A percentile compares a stretch with the other conserved stretches of the same genome.
phyloP scores from a whole-genome alignment of 2,113 vertebrate genomes.

The Prietella phreatophila region DNA sequence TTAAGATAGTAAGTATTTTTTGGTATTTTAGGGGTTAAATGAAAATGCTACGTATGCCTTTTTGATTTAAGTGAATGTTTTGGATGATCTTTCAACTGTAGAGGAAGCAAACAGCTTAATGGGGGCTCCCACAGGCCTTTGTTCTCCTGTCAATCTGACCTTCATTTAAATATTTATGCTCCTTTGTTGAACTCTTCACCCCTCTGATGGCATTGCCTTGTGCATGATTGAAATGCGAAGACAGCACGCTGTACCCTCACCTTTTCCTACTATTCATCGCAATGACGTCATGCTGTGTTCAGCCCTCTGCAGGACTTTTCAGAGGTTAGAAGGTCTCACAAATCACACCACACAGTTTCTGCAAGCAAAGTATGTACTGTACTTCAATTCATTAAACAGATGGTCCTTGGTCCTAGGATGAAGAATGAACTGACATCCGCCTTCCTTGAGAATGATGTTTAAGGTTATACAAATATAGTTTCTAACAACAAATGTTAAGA shows the following conservation, averaged over 20 bases:
- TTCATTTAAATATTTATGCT: constrained; percentile 75
- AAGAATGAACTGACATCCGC: constrained; percentile 8
- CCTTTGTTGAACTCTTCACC: constrained; percentile 69
- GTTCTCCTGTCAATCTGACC: constrained; percentile 72
- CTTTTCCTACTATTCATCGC: constrained; percentile 51
- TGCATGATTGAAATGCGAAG: constrained; percentile 25
- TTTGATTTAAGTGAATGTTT: neutral
- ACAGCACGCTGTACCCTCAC: constrained; percentile 43
- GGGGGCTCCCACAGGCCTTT: constrained; percentile 60
- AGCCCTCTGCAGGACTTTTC: constrained; percentile 18
- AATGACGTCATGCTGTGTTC: constrained; percentile 24
- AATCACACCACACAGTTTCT: constrained; percentile 28
- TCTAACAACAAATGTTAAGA: neutral
- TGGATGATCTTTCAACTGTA: neutral
- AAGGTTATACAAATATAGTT: constrained; percentile 8
- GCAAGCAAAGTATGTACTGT: constrained; percentile 19
- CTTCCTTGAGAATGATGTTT: constrained; percentile 20
- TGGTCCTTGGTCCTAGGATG: constrained; percentile 3
- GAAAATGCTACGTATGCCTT: neutral
- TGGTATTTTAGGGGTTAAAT: neutral
- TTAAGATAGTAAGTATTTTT: neutral
- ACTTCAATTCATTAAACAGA: constrained; percentile 25
- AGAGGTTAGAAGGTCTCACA: constrained; percentile 39
- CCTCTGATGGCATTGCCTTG: constrained; percentile 62
- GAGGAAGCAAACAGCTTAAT: constrained; percentile 53